Base-by-base conservation (phyloP, 2,888 invertebrate species). In the Labia minor region DNA sequence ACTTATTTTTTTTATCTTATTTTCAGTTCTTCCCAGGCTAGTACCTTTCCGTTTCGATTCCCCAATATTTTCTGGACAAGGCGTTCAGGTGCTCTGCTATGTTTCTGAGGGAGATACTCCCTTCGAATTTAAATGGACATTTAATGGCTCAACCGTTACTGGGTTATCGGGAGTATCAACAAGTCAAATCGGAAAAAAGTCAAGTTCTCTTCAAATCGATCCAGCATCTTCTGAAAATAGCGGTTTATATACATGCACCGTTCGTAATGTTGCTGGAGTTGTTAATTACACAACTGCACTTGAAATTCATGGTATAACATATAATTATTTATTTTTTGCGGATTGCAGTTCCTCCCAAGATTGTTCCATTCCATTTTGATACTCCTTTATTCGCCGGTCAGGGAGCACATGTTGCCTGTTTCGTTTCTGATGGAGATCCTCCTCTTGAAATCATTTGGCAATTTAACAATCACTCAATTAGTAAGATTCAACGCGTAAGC, bases 11-110 rank as follows among this genome's bases (percentile, higher is more conserved):
- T 26, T 26, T 26, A 26, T 26, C 64, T 26, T 64, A 18, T 37
- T 37, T 86, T 78, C 85, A 91, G 90, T 90, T 80, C 77, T 86
- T 75, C 90, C 90, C 77, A 86, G 85, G 78, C 89, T 91, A 79
- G 86, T 83, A 78, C 89, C 90, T 74, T 90, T 90, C 80, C 84
- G 85, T 77, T 90, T 90, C 78, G 82, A 85, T 77, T 83, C 84
- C 71, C 87, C 89, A 74, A 85, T 89, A 73, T 86, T 85, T 78
- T 86, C 86, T 75, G 90, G 89, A 72, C 89, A 90, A 78, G 86
- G 89, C 70, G 88, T 86, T 73, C 90, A 90, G 78, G 83, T 87
- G 72, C 85, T 83, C 76, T 82, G 86, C 80, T 80, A 84, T 81
- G 81, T 85, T 68, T 80, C 81, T 61, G 80, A 82, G 72, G 88